Conservation (phyloP, 2,888 invertebrate species). For the Caenorhabditis virilis region DNA sequence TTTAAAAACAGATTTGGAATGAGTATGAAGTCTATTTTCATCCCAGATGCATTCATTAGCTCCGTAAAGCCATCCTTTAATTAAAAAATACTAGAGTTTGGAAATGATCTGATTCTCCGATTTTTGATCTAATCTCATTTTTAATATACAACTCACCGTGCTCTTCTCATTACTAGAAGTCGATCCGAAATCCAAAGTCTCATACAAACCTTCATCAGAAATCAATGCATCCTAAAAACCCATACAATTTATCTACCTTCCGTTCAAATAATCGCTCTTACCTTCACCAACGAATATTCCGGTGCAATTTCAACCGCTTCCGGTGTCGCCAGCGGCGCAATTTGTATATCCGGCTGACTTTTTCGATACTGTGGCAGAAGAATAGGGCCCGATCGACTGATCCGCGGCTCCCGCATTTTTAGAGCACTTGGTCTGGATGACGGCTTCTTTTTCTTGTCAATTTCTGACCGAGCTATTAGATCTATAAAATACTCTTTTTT, state of each 20-base stretch:
- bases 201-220: constrained; percentile 24
- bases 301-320: constrained; percentile 49
- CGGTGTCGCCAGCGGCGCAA: constrained; percentile 53
- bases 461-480: background rate
- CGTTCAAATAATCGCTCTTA: constrained; percentile 4
- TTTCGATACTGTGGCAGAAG: constrained; percentile 8
- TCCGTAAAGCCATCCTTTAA: no score
- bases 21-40: no score
- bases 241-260: background rate
- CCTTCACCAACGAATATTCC: constrained; percentile 40
- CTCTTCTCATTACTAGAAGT: no score
- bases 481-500: background rate
- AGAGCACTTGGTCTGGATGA: background rate
- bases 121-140: no score
- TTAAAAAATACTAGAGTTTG: no score
- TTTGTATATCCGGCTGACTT: constrained; percentile 12
- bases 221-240: constrained; percentile 19
- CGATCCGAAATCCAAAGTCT: constrained; percentile 16
- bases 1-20: no score
- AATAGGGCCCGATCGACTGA: constrained; percentile 14
- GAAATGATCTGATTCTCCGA: no score
- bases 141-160: no score
- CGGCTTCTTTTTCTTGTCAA: constrained; percentile 1
- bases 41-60: no score
- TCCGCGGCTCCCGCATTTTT: background rate